Evolutionary conservation across 2,113 vertebrate species (phyloP).

Genomic region (Vireo altiloquus): DNA sequence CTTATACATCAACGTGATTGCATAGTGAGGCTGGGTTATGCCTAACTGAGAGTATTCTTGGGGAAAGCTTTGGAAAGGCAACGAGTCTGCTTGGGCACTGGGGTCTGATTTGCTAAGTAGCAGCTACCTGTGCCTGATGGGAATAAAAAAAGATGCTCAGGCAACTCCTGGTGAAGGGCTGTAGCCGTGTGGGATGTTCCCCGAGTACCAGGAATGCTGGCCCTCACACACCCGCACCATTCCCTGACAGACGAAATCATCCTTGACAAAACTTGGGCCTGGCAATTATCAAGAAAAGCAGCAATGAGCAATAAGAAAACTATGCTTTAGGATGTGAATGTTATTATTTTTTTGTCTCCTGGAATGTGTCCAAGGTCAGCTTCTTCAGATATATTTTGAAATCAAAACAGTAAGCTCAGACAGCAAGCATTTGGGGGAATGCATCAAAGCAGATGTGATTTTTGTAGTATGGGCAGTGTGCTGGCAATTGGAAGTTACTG

Average conservation of each 20-base stretch:
- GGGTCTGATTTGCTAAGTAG: background rate
- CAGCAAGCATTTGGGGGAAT: background rate
- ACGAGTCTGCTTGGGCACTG: rapidly evolving
- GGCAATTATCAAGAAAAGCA: background rate
- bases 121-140: background rate
- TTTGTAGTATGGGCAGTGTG: background rate
- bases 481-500: background rate
- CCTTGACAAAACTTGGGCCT: background rate
- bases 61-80: background rate
- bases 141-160: background rate
- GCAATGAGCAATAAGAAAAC: background rate
- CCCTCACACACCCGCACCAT: background rate
- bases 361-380: background rate
- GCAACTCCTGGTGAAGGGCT: background rate
- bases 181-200: background rate
- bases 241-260: background rate
- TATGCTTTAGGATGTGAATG: background rate
- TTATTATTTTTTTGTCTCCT: background rate
- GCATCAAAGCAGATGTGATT: background rate
- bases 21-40: background rate
- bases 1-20: background rate
- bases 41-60: background rate
- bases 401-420: constrained; percentile 6
- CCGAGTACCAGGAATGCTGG: background rate
- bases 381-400: constrained; percentile 4